Percentiles rank a stretch among this genome's conserved stretches.
Evolutionary conservation across 2,888 invertebrate genomes (phyloP).

Genomic region (Leptinotarsa peninsularis): DNA sequence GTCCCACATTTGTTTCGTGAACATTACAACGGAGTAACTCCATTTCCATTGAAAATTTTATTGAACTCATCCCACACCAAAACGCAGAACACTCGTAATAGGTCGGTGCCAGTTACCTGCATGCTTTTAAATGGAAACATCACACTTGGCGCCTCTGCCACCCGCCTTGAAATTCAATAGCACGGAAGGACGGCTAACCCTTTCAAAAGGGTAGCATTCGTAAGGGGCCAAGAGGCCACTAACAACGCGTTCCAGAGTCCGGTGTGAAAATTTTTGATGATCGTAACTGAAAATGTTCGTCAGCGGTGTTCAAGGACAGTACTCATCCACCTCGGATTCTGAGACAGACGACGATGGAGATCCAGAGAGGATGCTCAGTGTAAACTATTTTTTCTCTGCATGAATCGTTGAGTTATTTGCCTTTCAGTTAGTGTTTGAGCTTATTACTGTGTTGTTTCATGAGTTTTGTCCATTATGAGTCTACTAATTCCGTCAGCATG

Average conservation of each 20-base stretch:
- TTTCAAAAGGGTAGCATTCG: not conserved
- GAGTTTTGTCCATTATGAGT: too few species aligned
- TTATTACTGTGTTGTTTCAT: too few species aligned
- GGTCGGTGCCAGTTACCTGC: slow-evolving; percentile 59
- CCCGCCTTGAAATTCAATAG: slow-evolving; percentile 21
- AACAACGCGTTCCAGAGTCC: not conserved
- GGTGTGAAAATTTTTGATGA: not conserved
- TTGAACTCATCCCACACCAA: slow-evolving; percentile 1
- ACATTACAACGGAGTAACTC: not conserved
- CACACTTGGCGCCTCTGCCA: slow-evolving; percentile 52
- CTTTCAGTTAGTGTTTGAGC: too few species aligned
- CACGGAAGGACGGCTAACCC: slow-evolving; percentile 1
- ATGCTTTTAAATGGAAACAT: slow-evolving; percentile 51
- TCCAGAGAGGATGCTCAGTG: slow-evolving; percentile 57
- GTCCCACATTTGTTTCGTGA: not conserved
- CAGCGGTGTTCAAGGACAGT: slow-evolving; percentile 54
- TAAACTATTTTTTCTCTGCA: slow-evolving; percentile 41
- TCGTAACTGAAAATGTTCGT: slow-evolving; percentile 56
- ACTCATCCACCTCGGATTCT: slow-evolving; percentile 49
- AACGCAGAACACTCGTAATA: slow-evolving; percentile 5
- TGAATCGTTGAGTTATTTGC: not conserved
- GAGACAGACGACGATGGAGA: slow-evolving; percentile 57
- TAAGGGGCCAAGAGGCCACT: not conserved
- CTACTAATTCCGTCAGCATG: too few species aligned
- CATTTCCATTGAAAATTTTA: slow-evolving; percentile 11